These are phyloP conservation scores for Micropoecilia bifurca DNA, from an alignment of 2,797 vertebrate genomes.

Conservation along the genomic window DNA sequence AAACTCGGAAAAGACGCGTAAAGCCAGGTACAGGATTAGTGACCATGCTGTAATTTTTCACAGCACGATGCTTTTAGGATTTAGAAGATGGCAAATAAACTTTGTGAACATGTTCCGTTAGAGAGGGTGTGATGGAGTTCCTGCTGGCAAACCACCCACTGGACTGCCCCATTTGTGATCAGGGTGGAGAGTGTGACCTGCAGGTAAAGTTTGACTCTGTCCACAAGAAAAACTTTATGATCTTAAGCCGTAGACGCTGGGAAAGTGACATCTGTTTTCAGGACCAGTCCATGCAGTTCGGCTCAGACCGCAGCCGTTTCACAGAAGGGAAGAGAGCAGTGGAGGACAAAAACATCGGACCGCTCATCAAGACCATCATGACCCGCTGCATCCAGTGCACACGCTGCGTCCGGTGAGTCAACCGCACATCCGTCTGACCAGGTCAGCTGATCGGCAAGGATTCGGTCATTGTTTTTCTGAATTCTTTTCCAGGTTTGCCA, in stretches of 20 bases:
- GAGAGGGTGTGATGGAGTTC: slow-evolving; percentile 99
- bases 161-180: slow-evolving; percentile 99
- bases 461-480: background rate
- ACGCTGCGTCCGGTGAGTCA: slow-evolving; percentile 91
- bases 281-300: slow-evolving; percentile 96
- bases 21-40: slow-evolving; percentile 87
- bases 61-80: background rate
- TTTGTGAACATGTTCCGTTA: slow-evolving; percentile 52
- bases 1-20: slow-evolving; percentile 95
- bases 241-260: background rate
- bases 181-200: slow-evolving; percentile 98
- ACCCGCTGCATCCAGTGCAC: slow-evolving; percentile 98
- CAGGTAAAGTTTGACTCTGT: slow-evolving; percentile 83
- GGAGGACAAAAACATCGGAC: slow-evolving; percentile 98
- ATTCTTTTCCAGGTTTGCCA: slow-evolving; percentile 87
- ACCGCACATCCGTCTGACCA: background rate
- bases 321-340: slow-evolving; percentile 94
- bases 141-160: slow-evolving; percentile 95
- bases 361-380: slow-evolving; percentile 98
- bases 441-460: no score
- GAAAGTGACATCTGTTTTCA: slow-evolving; percentile 28
- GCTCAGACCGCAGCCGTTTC: slow-evolving; percentile 95
- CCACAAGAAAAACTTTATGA: background rate
- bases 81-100: background rate
- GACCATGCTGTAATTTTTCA: background rate